Conservation (phyloP, 2,113 vertebrate genomes). For the Microcebus ravelobensis region DNA sequence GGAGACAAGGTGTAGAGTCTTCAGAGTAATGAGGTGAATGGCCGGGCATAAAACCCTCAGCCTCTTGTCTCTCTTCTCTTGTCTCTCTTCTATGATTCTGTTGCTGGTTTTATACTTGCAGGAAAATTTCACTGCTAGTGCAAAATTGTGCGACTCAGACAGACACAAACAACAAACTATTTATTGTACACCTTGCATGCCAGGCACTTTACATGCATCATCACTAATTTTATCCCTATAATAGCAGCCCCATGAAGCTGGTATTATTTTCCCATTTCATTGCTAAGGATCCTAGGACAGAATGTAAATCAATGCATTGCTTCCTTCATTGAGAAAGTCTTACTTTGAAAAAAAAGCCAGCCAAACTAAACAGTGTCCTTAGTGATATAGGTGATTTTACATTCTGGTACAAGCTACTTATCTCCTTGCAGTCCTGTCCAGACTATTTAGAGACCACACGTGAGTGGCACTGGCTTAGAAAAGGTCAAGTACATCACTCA, state of each 20-base stretch:
- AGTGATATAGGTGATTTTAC: not conserved
- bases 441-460: not conserved
- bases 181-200: not conserved
- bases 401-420: not conserved
- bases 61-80: not conserved
- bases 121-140: not conserved
- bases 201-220: not conserved
- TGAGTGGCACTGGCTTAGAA: not conserved
- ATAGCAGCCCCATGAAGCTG: not conserved
- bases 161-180: not conserved
- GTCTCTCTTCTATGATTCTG: not conserved
- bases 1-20: too few relatives aligned
- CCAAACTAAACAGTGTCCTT: not conserved
- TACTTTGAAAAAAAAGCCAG: not conserved
- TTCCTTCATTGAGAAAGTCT: not conserved
- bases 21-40: too few relatives aligned
- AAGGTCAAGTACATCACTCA: not conserved
- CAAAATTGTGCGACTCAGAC: not conserved
- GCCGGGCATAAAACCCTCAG: too few relatives aligned
- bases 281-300: not conserved
- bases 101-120: not conserved
- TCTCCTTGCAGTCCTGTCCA: not conserved
- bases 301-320: not conserved
- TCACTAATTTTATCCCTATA: not conserved
- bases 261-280: not conserved